Base-by-base conservation (phyloP, 2,888 invertebrate genomes). In the Agrilus mali region DNA sequence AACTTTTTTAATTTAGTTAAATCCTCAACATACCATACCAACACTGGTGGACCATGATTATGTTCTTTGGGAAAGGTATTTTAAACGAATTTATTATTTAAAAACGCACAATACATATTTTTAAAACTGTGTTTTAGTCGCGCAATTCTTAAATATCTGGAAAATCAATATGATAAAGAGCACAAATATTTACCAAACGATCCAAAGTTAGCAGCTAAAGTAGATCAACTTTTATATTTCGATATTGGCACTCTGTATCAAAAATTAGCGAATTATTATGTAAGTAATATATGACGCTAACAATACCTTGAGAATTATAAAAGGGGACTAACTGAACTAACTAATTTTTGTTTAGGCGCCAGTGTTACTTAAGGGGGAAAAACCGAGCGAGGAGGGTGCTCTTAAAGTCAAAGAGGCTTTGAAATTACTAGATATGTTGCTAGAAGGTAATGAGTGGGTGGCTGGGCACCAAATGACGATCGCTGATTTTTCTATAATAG, bases 21-120 rank as follows among this genome's bases (percentile, higher is more conserved):
- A 81, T 61, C 80, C 81, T 2, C 77, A 81, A 59, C 83, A 84
- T 54, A 78, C 78, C 1, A 67, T 85, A 45, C 85, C 85, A 3
- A 80, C 82, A 1, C 71, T 86, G 56, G 74, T 80, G 53, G 85
- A 85, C 56, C 74, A 75, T 54, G 83, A 82, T 34, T 80, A 82
- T 51, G 69, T 72, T 51, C 59, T 84, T 40, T 80, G 76, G 72
- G 84, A 84, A 62, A 81, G 79, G 79, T 78, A n/a, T n/a, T n/a
- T n/a, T n/a, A 61, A 55, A 44, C 38, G 33, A 20, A 6, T 7
- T 4, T n/a, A 10, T n/a, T 35, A 14, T n/a, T 13, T 5, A 14
- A 13, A 13, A 34, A 2, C 10, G 13, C 14, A 7, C 6, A 6
- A 12, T 33, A 33, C 5, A 33, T n/a, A 33, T 13, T 5, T 7